These are phyloP conservation scores for Scyliorhinus canicula DNA, from an alignment of 2,797 vertebrate species.

Conservation along the genomic window DNA sequence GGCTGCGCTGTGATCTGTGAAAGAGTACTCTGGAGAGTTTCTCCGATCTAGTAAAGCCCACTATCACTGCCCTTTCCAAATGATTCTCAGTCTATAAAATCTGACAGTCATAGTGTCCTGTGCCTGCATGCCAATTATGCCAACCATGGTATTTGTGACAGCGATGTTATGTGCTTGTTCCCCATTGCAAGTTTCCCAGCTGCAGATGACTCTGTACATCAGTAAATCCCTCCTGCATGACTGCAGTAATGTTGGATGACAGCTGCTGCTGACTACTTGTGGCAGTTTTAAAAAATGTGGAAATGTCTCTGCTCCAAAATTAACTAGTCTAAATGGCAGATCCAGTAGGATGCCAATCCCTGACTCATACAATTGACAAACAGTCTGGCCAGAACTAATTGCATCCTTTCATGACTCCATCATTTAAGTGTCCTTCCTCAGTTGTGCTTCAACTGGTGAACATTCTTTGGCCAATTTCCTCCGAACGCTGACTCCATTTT, in stretches of 20 bases:
- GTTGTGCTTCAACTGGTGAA: not conserved
- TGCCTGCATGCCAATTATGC: not conserved
- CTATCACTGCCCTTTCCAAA: not conserved
- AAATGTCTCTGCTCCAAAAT: not conserved
- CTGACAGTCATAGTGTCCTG: not conserved
- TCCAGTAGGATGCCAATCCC: not conserved
- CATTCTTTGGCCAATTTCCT: not conserved
- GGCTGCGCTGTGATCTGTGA: not conserved
- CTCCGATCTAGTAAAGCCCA: not conserved
- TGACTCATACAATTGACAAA: not conserved
- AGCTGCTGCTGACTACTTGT: not conserved
- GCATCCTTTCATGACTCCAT: not conserved
- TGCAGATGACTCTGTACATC: constrained; percentile 1
- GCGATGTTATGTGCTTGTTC: not conserved
- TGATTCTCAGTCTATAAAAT: not conserved
- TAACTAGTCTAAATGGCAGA: not conserved
- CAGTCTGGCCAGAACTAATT: not conserved
- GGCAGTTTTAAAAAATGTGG: not conserved
- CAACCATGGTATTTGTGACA: not conserved
- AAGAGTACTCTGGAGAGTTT: not conserved
- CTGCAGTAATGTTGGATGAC: not conserved
- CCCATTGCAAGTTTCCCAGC: not conserved
- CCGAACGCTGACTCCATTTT: not conserved
- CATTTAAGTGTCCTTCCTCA: not conserved
- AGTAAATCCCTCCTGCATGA: not conserved